phyloP scores from a whole-genome alignment of 1,140 invertebrate genomes.

The Bombus pyrosoma region DNA sequence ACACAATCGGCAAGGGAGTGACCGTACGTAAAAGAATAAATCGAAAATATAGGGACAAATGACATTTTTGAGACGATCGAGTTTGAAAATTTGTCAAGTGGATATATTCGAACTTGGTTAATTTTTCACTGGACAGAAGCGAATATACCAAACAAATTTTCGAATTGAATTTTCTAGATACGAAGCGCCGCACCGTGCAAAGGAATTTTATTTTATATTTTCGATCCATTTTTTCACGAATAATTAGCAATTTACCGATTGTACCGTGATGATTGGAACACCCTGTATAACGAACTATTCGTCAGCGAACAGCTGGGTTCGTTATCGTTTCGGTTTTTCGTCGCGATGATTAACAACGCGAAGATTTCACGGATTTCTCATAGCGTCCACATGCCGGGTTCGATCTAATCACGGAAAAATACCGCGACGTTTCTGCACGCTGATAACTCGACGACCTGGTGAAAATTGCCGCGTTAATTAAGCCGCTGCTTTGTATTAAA shows the following conservation, averaged over 20 bases:
- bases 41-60: not conserved
- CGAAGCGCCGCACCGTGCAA: no score
- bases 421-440: not conserved
- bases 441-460: conserved; percentile 17
- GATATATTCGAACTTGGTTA: not conserved
- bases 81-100: not conserved
- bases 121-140: not conserved
- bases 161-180: no score
- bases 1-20: no score
- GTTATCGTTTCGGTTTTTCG: conserved; percentile 21
- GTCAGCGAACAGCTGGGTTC: not conserved
- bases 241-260: no score
- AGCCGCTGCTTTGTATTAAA: conserved; percentile 60
- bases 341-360: not conserved
- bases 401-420: not conserved
- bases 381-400: no score
- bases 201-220: no score
- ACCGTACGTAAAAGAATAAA: not conserved
- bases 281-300: not conserved
- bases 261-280: not conserved
- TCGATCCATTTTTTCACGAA: no score
- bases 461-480: conserved; percentile 63
- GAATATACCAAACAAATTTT: no score
- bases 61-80: not conserved
- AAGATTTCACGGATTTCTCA: not conserved